Evolutionary conservation across 2,113 vertebrate genomes (phyloP).

Genomic region (Mola mola): DNA sequence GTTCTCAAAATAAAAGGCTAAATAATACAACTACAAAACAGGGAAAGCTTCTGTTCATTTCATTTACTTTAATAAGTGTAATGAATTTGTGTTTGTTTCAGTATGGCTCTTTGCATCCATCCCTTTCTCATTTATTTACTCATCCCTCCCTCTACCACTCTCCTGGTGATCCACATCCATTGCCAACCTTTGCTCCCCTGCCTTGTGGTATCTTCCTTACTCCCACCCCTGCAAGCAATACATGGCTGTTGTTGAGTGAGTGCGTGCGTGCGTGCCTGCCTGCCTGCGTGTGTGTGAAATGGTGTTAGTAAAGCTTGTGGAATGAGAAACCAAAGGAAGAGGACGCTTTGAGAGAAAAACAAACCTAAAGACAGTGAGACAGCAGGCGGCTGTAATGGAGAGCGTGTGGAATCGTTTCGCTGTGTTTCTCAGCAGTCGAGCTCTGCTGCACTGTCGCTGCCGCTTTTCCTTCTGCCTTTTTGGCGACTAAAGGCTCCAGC

Average conservation of each 20-base stretch:
- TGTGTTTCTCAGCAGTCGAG: constrained; percentile 23
- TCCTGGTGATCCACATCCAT: constrained; percentile 22
- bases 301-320: constrained; percentile 16
- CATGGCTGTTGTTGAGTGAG: too few relatives aligned
- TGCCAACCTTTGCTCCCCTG: constrained; percentile 13
- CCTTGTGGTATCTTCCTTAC: constrained; percentile 57
- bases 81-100: neutral
- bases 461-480: too few relatives aligned
- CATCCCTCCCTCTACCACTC: neutral
- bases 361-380: constrained; percentile 11
- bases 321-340: constrained; percentile 26
- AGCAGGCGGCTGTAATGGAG: constrained; percentile 36
- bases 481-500: constrained; percentile 31
- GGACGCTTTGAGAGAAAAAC: constrained; percentile 15
- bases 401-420: constrained; percentile 18
- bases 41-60: constrained; percentile 14
- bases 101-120: neutral
- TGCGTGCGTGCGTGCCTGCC: constrained; percentile 18
- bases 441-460: constrained; percentile 16
- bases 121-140: neutral
- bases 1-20: constrained; percentile 5
- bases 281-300: constrained; percentile 12
- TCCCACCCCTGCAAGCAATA: constrained; percentile 18
- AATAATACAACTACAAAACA: neutral
- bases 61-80: constrained; percentile 4